Base-by-base conservation (phyloP, 1,140 invertebrate genomes). In the Popillia japonica region DNA sequence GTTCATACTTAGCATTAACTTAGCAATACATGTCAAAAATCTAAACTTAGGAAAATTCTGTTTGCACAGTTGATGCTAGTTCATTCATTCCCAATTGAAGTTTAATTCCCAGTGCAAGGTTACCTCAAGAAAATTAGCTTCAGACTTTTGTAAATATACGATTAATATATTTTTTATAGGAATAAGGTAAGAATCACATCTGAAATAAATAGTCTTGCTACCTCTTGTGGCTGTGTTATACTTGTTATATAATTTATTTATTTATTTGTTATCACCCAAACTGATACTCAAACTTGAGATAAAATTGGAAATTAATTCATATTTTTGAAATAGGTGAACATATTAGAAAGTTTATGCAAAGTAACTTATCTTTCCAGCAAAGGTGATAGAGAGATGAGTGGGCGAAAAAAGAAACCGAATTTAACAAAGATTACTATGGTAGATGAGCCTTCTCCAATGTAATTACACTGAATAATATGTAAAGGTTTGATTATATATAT, bases 391-490 rank as follows among this genome's bases (percentile, higher is more conserved):
- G 79, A 80, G 22, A 83, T 83, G 83, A 42, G 83, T 74, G 80
- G 77, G 27, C 81, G 85, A 22, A 87, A 83, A 77, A 85, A 83
- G 78, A 84, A 83, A 34, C 82, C 82, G 10, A 86, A 87, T 78
- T 83, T 90, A 68, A 1, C 61, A 68, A 64, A 89, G 87, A 83
- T 81, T 90, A 11, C 86, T 88, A 80, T 87, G 89, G 17, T 87
- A 0, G 88, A 89, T 8, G 88, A 89, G 80, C 82, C 86, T 72
- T 79, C 75, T 10, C 79, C 87, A 78, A 85, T 89, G 88, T 89
- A 86, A 83, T 87, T 87, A 77, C 2, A 41, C 27, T n/a, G 72
- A 23, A 73, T 75, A 80, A 17, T 79, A 78, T 40, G 41, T 20
- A 40, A 17, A 55, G 34, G 7, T 4, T 42, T 40, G n/a, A 14